Evolutionary conservation across 2,797 vertebrate species (phyloP).

Genomic region (Falco naumanni): DNA sequence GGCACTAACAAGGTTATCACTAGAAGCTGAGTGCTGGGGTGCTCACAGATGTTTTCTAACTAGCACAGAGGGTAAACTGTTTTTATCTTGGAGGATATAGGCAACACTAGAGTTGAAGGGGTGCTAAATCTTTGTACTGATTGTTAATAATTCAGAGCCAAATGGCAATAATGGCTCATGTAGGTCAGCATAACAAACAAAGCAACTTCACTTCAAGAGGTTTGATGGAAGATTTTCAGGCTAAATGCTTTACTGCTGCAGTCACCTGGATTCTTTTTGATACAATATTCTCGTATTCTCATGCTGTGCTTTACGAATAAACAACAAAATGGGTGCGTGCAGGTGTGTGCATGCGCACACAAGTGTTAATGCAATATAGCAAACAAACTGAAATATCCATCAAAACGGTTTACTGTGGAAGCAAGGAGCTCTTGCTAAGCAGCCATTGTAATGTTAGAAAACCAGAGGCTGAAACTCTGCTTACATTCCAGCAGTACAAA

Average conservation of each 20-base stretch:
- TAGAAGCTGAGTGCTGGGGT: constrained; percentile 71
- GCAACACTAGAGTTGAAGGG: constrained; percentile 69
- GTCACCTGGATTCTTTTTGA: constrained; percentile 63
- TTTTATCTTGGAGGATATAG: constrained; percentile 68
- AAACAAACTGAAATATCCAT: constrained; percentile 33
- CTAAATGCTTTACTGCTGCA: constrained; percentile 56
- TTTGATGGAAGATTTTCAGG: constrained; percentile 61
- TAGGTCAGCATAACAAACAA: constrained; percentile 72
- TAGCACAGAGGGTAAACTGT: constrained; percentile 61
- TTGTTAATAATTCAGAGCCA: constrained; percentile 80
- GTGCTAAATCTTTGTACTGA: constrained; percentile 73
- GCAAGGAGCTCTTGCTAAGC: constrained; percentile 18
- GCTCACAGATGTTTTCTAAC: constrained; percentile 75
- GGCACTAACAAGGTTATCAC: constrained; percentile 81
- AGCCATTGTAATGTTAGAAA: constrained; percentile 10
- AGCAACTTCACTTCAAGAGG: constrained; percentile 60
- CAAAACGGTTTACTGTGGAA: constrained; percentile 20
- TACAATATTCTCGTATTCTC: constrained; percentile 49
- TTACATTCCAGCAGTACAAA: constrained; percentile 4
- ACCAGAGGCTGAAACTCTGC: constrained; percentile 11
- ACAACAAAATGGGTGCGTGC: neutral
- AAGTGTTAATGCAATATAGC: constrained; percentile 11
- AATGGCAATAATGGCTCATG: constrained; percentile 71
- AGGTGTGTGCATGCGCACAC: neutral
- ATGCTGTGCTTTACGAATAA: constrained; percentile 51